Conservation (phyloP, 1,140 invertebrate species). For the Coenobita brevimanus region DNA sequence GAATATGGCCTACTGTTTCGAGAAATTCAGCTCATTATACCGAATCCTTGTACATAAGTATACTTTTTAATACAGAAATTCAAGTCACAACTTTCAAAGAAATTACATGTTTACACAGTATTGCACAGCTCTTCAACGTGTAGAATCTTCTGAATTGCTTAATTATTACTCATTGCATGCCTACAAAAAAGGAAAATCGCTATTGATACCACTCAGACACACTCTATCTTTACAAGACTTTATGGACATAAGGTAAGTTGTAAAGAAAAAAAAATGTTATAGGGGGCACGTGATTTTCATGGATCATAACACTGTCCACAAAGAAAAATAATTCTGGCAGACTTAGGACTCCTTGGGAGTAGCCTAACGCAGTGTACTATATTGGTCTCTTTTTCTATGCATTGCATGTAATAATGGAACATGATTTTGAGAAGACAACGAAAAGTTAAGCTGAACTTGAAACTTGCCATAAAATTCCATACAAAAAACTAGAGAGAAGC, state of each 20-base stretch:
- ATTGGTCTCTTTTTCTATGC: not conserved
- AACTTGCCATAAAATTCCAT: conserved; percentile 2
- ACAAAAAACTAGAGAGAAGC: not conserved
- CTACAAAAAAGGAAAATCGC: conserved; percentile 4
- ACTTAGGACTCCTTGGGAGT: not conserved
- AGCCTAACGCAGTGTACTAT: not conserved
- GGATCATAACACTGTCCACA: too few relatives aligned
- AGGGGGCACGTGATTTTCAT: too few relatives aligned
- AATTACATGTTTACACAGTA: not conserved
- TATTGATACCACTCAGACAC: not conserved
- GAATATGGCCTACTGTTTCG: not conserved
- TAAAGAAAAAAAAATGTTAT: not conserved
- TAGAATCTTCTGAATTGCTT: too few relatives aligned
- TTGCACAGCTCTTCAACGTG: too few relatives aligned
- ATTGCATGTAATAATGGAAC: not conserved
- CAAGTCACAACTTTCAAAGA: too few relatives aligned
- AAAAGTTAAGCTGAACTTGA: not conserved
- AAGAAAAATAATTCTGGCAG: too few relatives aligned
- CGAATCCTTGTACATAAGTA: not conserved
- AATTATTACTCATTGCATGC: not conserved
- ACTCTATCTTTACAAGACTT: not conserved
- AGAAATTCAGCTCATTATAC: not conserved
- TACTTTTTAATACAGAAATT: too few relatives aligned
- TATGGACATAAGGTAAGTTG: not conserved
- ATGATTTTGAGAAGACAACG: not conserved